Evolutionary conservation across 2,888 invertebrate genomes (phyloP), one percentile per base, ranked within the genome.

Genomic region (Argyresthia goedartella): DNA sequence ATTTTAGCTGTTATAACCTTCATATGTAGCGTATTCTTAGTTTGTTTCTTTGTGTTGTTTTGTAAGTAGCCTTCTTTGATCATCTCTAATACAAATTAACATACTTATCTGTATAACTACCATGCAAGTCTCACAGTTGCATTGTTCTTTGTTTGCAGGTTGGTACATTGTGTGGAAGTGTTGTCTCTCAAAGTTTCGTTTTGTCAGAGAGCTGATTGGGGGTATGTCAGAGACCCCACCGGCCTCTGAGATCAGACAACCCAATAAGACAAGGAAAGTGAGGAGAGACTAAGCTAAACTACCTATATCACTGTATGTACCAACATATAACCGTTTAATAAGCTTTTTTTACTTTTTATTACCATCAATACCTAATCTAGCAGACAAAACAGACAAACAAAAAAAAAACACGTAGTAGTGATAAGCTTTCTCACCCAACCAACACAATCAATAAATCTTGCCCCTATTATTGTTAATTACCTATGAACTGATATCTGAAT

Each of bases 161-260:
- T 96, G 96, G 96, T 95, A 92, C 76, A 88, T 95, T 55, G 95
- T 96, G 60, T 97, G 96, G 96, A 95, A 93, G 81, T 90, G 95
- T 60, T 95, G 96, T 77, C 82, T 97, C 53, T 95, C 95, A 14
- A 91, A 94, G 67, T 97, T 96, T 77, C 91, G 93, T 60, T 94
- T 97, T 69, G 93, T 97, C 8, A 90, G 95, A 55, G 96, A 97
- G 75, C 87, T 97, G 39, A 76, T 95, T 56, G 95, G 94, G 67
- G 93, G 92, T 62, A 89, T 89, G 78, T 87, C 88, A 60, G 89
- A 90, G 78, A 90, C 88, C 57, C 91, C 92, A 60, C 90, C 89
- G 36, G 84, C 90, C 41, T 82, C 90, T 54, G 89, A 89, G 52
- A 84, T 75, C 52, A 89, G 91, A 61, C 84, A 89, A 56, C 90